A percentile compares a stretch with the other conserved stretches of the same genome.
Evolutionary conservation across 2,888 invertebrate species (phyloP).

Genomic region (Dolichopus griseipennis): DNA sequence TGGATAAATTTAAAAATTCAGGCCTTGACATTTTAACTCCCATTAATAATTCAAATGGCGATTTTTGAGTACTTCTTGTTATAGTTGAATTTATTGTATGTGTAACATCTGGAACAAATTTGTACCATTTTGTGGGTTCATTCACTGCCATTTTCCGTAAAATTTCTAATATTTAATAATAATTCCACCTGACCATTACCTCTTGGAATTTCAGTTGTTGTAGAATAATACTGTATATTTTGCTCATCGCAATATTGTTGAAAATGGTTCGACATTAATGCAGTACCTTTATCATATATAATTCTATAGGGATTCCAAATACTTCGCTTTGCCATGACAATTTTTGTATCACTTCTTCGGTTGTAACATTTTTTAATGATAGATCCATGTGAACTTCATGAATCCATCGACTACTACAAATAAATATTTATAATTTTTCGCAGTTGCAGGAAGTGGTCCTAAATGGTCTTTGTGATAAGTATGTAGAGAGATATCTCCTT

Average conservation of each 20-base stretch:
- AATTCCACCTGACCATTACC: conserved; percentile 33
- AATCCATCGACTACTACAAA: conserved; percentile 18
- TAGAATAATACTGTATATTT: conserved; percentile 14
- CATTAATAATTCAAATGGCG: neutral
- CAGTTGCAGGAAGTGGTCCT: conserved; percentile 27
- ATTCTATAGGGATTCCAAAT: conserved; percentile 19
- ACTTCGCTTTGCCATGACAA: conserved; percentile 13
- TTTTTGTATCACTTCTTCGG: conserved; percentile 16
- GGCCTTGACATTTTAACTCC: neutral
- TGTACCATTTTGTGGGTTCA: neutral
- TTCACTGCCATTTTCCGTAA: neutral
- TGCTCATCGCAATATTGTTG: conserved; percentile 14
- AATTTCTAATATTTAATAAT: conserved; percentile 31
- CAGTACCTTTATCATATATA: conserved; percentile 19
- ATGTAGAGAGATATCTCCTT: conserved; percentile 28
- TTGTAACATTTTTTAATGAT: conserved; percentile 17
- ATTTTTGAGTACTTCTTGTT: neutral
- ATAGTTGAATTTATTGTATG: neutral
- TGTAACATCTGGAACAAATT: neutral
- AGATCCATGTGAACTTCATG: conserved; percentile 19
- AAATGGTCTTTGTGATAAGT: conserved; percentile 34
- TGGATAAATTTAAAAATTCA: neutral
- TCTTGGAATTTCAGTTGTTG: conserved; percentile 23
- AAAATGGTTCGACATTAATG: conserved; percentile 20
- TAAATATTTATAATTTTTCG: conserved; percentile 20